These are phyloP conservation scores for Steinernema feltiae DNA, from an alignment of 1,140 invertebrate species.

Conservation along the genomic window DNA sequence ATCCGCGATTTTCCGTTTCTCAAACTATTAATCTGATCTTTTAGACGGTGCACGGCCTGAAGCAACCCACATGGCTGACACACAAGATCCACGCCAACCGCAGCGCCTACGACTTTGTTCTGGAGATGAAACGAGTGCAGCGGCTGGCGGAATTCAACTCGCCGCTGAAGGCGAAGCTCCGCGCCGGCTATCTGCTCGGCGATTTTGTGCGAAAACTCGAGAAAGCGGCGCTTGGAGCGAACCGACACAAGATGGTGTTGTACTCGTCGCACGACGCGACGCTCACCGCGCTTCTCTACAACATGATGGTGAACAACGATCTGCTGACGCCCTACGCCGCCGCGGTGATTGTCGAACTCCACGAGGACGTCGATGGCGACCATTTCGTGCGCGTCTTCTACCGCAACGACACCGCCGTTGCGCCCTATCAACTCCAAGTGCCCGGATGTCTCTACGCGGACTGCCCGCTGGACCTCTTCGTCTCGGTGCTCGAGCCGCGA, in stretches of 20 bases:
- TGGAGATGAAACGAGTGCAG: background rate
- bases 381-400: background rate
- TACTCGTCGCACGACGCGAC: slow-evolving; percentile 15
- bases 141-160: slow-evolving; percentile 7
- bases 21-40: too few species aligned
- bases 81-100: background rate
- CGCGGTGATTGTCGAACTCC: slow-evolving; percentile 2
- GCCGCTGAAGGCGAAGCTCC: background rate
- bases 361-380: background rate
- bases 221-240: background rate
- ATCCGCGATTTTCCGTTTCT: too few species aligned
- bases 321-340: slow-evolving; percentile 15
- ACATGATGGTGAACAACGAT: background rate
- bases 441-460: background rate
- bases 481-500: background rate
- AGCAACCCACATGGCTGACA: background rate
- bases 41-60: background rate
- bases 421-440: background rate
- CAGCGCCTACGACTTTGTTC: background rate
- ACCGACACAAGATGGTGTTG: background rate
- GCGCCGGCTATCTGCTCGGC: background rate
- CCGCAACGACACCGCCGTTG: background rate
- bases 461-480: background rate
- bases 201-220: background rate
- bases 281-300: background rate